Base-by-base conservation (phyloP, 1,140 invertebrate genomes). In the Caenorhabditis brenneri region DNA sequence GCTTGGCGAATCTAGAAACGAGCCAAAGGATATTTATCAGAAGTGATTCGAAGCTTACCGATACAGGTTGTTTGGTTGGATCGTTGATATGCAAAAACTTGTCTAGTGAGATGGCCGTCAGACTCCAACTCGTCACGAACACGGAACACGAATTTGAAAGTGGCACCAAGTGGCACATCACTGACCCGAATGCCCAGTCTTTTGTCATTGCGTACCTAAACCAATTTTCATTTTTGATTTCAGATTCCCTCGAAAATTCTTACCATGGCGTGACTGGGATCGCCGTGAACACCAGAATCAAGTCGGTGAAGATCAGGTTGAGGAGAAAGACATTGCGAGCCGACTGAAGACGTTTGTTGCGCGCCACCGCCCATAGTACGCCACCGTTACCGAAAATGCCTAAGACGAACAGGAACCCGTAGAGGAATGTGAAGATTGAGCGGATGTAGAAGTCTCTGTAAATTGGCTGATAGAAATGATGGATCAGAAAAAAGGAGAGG, bases 71-170 rank as follows among this genome's bases (percentile, higher is more conserved):
- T 53, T 80, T 84, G n/a, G 85, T 87, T 6, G 86, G 86, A 58
- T 87, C 83, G 29, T 74, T 85, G 58, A 87, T 87, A 86, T 90
- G 89, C 53, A 91, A 78, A 80, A 88, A 90, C 81, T 90, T 90
- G 79, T 90, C 89, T 19, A 91, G 29, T 27, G 89, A 87, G 42
- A 90, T 90, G 7, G 89, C 90, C 12, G 88, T 91, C 16, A 90
- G 79, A 39, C 81, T 83, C 89, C 89, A 90, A 85, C 88, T 89
- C 49, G 89, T 90, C n/a, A 90, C 89, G 83, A 90, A 90, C 39
- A 90, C 89, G 7, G 89, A 87, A 83, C 89, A 90, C 39, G 88
- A 90, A 80, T 87, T 88, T 16, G 86, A 87, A n/a, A 90, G 39
- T 12, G 89, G 89, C 80, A 90, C 86, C 36, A 91, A 58, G 33